phyloP scores from a whole-genome alignment of 2,113 vertebrate species.

The Centropus unirufus region DNA sequence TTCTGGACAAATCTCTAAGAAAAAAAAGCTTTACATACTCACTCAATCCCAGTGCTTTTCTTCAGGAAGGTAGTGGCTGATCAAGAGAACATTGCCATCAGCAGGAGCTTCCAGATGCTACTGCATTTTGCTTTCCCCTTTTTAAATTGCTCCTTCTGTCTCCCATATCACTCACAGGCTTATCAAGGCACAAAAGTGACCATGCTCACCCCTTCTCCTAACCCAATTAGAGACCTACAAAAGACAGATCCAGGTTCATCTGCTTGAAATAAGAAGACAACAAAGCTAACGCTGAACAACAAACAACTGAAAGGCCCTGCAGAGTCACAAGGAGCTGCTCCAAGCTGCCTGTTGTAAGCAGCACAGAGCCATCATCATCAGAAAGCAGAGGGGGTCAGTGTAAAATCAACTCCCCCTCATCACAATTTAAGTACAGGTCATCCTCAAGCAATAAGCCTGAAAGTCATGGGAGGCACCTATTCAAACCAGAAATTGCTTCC shows the following conservation, averaged over 20 bases:
- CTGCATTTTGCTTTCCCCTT: not conserved
- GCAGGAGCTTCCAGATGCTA: not conserved
- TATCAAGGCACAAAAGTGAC: not conserved
- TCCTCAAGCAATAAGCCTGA: slow-evolving; percentile 33
- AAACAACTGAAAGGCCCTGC: slow-evolving; percentile 6
- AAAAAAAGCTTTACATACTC: accelerated
- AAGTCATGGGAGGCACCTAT: slow-evolving; percentile 58
- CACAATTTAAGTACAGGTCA: slow-evolving; percentile 63
- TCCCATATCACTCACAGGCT: not conserved
- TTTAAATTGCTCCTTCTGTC: not conserved
- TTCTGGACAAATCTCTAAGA: not conserved
- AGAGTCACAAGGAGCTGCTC: not conserved
- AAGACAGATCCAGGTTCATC: not conserved
- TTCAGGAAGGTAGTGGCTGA: not conserved
- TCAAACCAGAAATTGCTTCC: slow-evolving; percentile 70
- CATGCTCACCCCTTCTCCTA: not conserved
- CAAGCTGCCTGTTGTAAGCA: slow-evolving; percentile 13
- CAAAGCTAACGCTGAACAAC: slow-evolving; percentile 18
- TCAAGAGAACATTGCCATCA: not conserved
- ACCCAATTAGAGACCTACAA: not conserved
- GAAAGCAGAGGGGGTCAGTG: slow-evolving; percentile 54
- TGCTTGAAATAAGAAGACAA: not conserved
- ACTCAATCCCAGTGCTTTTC: not conserved
- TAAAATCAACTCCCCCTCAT: slow-evolving; percentile 64
- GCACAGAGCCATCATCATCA: not conserved